Evolutionary conservation across 2,113 vertebrate genomes (phyloP), one percentile per base, ranked within the genome.

Genomic region (Dipodomys ordii): DNA sequence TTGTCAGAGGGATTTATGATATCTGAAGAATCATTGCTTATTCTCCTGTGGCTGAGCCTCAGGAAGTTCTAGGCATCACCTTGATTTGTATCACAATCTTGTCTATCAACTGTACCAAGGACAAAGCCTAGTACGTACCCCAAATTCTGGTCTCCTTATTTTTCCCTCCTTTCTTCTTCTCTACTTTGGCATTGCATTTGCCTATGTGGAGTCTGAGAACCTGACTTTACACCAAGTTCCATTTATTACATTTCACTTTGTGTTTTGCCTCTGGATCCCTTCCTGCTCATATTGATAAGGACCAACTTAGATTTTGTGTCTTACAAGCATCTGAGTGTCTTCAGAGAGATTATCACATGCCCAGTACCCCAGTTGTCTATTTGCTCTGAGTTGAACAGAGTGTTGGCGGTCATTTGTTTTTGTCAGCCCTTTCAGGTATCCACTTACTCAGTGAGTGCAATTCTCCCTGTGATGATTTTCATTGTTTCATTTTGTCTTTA

Each of bases 201-300:
- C 46, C 49, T 82, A 8, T 67, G 89, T 91, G 68, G 39, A 82
- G 49, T 83, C 74, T 79, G 35, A 93, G 79, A 93, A 64, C 4
- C 23, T 15, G 44, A 79, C 32, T 87, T 57, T 39, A 22, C 71
- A 62, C n/a, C 30, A 16, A 77, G 16, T 72, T 78, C 79, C n/a
- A 30, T 76, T 64, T 72, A 88, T 46, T 35, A 28, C 7, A 35
- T 71, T 85, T 84, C 39, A 16, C 30, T 87, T 60, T 60, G 19
- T 19, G 71, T 83, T 69, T 72, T 67, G 25, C 71, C 68, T 57
- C 73, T 44, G 25, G 39, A 76, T 1, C 25, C 3, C 46, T 71
- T 81, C 69, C 69, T 86, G 64, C 19, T 28, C 4, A 23, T 49
- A 30, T 82, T 53, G 39, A 57, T 16, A 30, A 65, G 32, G 22